Evolutionary conservation across 1,140 invertebrate species (phyloP).

Genomic region (Hyposmocoma kahamanoa): DNA sequence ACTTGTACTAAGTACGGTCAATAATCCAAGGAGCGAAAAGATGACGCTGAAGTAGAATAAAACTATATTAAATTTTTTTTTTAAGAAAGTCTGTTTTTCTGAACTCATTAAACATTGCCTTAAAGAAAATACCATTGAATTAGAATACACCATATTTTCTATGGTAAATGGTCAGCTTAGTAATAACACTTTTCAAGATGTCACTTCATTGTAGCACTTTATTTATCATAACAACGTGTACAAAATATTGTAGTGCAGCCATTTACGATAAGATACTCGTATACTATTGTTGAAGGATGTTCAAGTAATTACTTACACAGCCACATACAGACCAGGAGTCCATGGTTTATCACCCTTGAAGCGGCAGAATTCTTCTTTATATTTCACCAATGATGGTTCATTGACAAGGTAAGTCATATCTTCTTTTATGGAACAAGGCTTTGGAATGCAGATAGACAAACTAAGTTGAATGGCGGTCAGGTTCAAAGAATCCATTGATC

Average conservation of each 20-base stretch:
- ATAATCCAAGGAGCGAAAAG: conserved; percentile 16
- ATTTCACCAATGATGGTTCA: conserved; percentile 17
- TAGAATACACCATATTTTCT: not conserved
- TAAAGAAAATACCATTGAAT: not conserved
- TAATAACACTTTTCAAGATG: no score
- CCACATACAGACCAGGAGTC: conserved; percentile 35
- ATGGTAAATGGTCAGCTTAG: no score
- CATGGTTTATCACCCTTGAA: conserved; percentile 35
- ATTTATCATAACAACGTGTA: no score
- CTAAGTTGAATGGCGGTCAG: no score
- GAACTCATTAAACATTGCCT: not conserved
- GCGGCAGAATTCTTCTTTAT: conserved; percentile 24
- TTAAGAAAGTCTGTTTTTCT: not conserved
- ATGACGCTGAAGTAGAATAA: conserved; percentile 21
- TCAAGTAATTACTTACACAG: conserved; percentile 30
- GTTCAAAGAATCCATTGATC: no score
- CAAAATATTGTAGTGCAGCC: no score
- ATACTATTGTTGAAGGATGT: not conserved
- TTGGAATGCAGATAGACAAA: conserved; percentile 36
- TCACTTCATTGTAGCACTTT: no score
- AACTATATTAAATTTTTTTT: not conserved
- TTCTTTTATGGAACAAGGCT: conserved; percentile 24
- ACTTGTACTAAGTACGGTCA: conserved; percentile 20
- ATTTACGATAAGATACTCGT: no score
- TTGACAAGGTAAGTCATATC: conserved; percentile 20